Evolutionary conservation across 2,797 vertebrate species (phyloP).

Genomic region (Tokudaia tokunoshimensis): DNA sequence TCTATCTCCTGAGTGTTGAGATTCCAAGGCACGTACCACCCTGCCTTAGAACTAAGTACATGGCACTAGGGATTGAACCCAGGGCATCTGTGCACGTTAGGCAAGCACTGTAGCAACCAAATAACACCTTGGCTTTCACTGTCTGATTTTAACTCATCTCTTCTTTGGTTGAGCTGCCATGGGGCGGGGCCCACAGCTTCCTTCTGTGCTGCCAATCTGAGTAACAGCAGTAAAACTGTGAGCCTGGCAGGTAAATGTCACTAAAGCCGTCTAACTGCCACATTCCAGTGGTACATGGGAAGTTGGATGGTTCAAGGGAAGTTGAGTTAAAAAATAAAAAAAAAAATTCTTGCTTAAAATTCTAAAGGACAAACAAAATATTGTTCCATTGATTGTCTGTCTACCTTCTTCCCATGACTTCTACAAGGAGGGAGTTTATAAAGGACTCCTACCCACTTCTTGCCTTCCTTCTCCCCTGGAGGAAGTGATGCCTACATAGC

Average conservation of each 20-base stretch:
- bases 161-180: background rate
- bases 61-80: background rate
- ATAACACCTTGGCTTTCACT: background rate
- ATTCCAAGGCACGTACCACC: background rate
- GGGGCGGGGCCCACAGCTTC: background rate
- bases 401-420: background rate
- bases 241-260: background rate
- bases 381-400: accelerated
- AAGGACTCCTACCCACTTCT: accelerated
- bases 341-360: background rate
- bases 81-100: background rate
- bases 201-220: background rate
- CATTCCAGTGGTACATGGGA: background rate
- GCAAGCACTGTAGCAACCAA: background rate
- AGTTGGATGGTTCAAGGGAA: background rate
- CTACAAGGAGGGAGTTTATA: background rate
- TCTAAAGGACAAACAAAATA: background rate
- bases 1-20: background rate
- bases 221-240: background rate
- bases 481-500: background rate
- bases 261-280: background rate
- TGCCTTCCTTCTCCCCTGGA: background rate
- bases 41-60: background rate
- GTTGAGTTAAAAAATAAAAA: background rate
- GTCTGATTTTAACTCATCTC: background rate